Evolutionary conservation across 2,797 vertebrate species (phyloP), one percentile per base, ranked within the genome.

Genomic region (Peromyscus nudipes): DNA sequence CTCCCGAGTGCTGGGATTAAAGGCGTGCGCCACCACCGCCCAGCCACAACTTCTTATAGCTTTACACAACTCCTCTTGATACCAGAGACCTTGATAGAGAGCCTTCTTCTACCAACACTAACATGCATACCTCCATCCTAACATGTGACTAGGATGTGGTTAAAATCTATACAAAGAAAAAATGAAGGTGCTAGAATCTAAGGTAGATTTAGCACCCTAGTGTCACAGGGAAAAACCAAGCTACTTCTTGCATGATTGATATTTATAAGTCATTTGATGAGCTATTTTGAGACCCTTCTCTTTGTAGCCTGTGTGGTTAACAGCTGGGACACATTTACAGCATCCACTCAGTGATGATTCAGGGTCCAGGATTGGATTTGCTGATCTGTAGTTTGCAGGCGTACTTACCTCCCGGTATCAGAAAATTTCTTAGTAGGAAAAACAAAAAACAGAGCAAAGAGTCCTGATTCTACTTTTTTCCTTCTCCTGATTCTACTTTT

Each of bases 241-340:
- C 43, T 69, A 25, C 94, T 96, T 85, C 79, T 88, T 67, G 71
- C 60, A 75, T 94, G 73, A 67, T 46, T 84, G 67, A 60, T 92
- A 92, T 87, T 96, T 92, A 67, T 46, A 92, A 37, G 60, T 93
- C 65, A 75, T 52, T 77, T 1, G 57, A 82, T 91, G 80, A 84
- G 27, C 34, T 31, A 43, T 97, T 96, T 85, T 92, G 94, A 94
- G 62, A 86, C 11, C 71, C 17, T 17, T 81, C 40, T 89, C 73
- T 92, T 57, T 93, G 80, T 4, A 90, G 71, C 60, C 88, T 67
- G 21, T 0, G 0, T 69, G 88, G 84, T 55, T 81, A 91, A 94
- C 88, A 96, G 71, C 88, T 97, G 91, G 81, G 80, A 76, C 49
- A 71, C 4, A 17, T 91, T 92, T 82, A 89, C 27, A 85, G 29